Base-by-base conservation (phyloP, 2,113 vertebrate genomes). In the Marmota monax region DNA sequence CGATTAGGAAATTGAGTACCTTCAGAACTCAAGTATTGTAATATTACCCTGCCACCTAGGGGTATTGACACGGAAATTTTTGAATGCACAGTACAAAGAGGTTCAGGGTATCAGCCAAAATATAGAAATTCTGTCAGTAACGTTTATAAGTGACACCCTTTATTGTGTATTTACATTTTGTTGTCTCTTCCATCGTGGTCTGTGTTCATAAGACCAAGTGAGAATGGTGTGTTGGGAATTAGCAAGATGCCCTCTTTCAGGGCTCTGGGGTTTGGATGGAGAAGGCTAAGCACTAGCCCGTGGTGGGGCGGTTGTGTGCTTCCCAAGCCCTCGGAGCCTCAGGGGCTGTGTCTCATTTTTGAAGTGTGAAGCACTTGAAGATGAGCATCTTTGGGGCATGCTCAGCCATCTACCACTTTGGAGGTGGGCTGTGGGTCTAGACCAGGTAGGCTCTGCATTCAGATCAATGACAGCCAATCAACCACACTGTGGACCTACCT, bases 41-140 rank as follows among this genome's bases (percentile, higher is more conserved):
- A 96, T 87, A 98, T 96, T 69, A 80, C 95, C 92, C 96, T 97
- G 96, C 96, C 96, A 96, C 92, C 95, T 97, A 96, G 96, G 97
- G 95, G 94, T 73, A 51, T 70, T 90, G 78, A 63, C 92, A 96
- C 73, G 88, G 84, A 96, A 90, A 95, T 83, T 77, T 92, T 76
- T 58, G 39, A 51, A 86, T 27, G 32, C 27, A 3, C 45, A 82
- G 8, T 39, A n/a, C 39, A 65, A 53, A 7, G 3, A 70, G 8
- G 2, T 4, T 12, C 2, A 51, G n/a, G 20, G 16, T 73, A 2
- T 25, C 2, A 20, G 14, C 29, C 58, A 74, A 97, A 79, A 73
- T 32, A 34, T 2, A 45, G 65, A 58, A 32, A 39, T 69, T 48
- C 37, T 48, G 6, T 63, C 22, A 42, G 8, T 76, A 22, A 63